A percentile compares a stretch with the other conserved stretches of the same genome.
These are phyloP conservation scores for Drosophila micromelanica DNA, from an alignment of 1,140 invertebrate species.

Conservation along the genomic window DNA sequence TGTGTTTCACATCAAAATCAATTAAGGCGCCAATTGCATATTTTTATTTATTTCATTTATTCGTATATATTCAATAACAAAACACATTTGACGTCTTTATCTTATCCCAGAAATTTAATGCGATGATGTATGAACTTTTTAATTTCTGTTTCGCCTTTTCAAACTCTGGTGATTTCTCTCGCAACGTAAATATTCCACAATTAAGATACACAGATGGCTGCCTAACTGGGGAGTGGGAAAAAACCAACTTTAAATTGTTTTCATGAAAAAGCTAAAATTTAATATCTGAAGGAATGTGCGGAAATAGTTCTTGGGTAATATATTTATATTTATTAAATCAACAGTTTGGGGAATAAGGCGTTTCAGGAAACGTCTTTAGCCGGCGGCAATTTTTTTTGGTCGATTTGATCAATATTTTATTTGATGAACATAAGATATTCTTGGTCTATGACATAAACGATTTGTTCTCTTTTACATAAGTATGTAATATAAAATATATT, in stretches of 20 bases:
- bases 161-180: slow-evolving; percentile 14
- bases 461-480: too few relatives aligned
- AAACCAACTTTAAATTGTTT: neutral
- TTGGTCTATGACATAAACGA: too few relatives aligned
- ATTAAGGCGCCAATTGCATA: slow-evolving; percentile 79
- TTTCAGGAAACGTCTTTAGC: neutral
- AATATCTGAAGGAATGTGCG: neutral
- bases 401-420: too few relatives aligned
- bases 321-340: neutral
- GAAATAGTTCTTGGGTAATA: neutral
- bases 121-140: slow-evolving; percentile 82
- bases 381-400: slow-evolving; percentile 31
- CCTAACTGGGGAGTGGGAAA: neutral
- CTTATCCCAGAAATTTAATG: slow-evolving; percentile 81
- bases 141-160: slow-evolving; percentile 48
- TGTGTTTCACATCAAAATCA: slow-evolving; percentile 74
- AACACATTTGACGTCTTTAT: slow-evolving; percentile 78
- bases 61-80: slow-evolving; percentile 21
- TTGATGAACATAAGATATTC: too few relatives aligned
- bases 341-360: neutral
- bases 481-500: too few relatives aligned
- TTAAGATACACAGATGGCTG: slow-evolving; percentile 21
- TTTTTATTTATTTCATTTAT: slow-evolving; percentile 59
- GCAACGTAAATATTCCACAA: slow-evolving; percentile 24
- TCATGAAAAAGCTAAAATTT: neutral